Percentiles rank a stretch among this genome's conserved stretches.
phyloP scores from a whole-genome alignment of 2,888 invertebrate genomes.

The Eupithecia abbreviata region DNA sequence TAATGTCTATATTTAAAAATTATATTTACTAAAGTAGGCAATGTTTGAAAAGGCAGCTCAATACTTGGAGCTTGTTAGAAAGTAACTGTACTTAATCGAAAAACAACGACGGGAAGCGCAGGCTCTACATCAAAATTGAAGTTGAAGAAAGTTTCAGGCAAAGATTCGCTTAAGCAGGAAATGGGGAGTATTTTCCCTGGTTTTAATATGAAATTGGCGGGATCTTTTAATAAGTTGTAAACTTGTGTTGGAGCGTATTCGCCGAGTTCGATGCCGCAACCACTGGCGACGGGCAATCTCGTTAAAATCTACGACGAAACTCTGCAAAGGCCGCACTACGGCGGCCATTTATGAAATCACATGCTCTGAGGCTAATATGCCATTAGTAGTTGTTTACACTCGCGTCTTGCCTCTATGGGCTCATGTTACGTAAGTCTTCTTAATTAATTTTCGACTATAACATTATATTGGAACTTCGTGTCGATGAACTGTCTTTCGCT shows the following conservation, averaged over 20 bases:
- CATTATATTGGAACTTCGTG: constrained; percentile 5
- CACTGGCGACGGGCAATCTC: constrained; percentile 75
- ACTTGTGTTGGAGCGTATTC: constrained; percentile 72
- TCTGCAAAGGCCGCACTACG: constrained; percentile 62
- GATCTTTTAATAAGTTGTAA: constrained; percentile 77
- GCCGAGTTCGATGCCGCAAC: constrained; percentile 66
- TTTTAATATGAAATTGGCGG: constrained; percentile 70
- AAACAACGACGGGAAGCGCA: constrained; percentile 30
- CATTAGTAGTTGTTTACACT: constrained; percentile 55
- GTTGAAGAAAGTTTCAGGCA: constrained; percentile 40
- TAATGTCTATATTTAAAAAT: not conserved
- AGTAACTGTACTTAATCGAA: constrained; percentile 27
- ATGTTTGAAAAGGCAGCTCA: constrained; percentile 1
- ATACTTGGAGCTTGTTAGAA: constrained; percentile 16
- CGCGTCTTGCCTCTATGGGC: constrained; percentile 41
- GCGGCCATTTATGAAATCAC: constrained; percentile 71
- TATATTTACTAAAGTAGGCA: not conserved
- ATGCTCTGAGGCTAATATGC: constrained; percentile 61
- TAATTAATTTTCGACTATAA: constrained; percentile 25
- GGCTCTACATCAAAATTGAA: constrained; percentile 29
- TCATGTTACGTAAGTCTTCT: constrained; percentile 30
- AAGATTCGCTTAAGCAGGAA: constrained; percentile 53
- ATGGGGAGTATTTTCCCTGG: constrained; percentile 62
- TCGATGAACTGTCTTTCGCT: constrained; percentile 6
- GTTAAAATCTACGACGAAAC: constrained; percentile 78